These are phyloP conservation scores for Eupithecia exiguata DNA, from an alignment of 2,888 invertebrate genomes.

Conservation along the genomic window DNA sequence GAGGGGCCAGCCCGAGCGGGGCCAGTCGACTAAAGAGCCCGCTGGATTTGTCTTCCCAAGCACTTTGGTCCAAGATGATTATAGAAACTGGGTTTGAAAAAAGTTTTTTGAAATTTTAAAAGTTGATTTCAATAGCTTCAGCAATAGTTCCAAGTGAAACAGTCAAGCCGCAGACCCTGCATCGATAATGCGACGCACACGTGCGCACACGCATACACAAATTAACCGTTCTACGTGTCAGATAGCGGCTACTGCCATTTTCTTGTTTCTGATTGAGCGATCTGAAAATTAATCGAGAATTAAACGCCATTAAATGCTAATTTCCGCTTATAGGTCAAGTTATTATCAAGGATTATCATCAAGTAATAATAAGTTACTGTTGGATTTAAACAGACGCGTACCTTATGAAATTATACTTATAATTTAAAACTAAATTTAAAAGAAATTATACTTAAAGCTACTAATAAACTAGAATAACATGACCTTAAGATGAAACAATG, in stretches of 20 bases:
- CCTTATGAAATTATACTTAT: not conserved
- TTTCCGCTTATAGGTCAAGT: conserved; percentile 13
- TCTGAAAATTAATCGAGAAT: conserved; percentile 30
- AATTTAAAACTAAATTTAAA: no score
- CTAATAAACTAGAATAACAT: no score
- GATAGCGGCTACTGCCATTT: conserved; percentile 47
- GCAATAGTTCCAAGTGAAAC: conserved; percentile 10
- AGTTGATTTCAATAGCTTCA: not conserved
- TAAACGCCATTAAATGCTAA: conserved; percentile 20
- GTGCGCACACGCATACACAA: conserved; percentile 53
- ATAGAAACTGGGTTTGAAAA: no score
- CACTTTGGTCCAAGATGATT: no score
- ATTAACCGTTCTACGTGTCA: conserved; percentile 55
- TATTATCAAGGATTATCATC: conserved; percentile 16
- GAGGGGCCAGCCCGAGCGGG: no score
- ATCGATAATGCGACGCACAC: conserved; percentile 55
- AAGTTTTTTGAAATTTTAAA: no score
- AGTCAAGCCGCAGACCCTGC: conserved; percentile 25
- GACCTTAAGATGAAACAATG: no score
- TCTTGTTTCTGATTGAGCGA: conserved; percentile 39
- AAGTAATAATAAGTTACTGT: conserved; percentile 2
- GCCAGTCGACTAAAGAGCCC: no score
- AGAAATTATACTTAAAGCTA: no score
- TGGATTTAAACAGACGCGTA: not conserved
- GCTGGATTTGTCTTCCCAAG: no score